phyloP scores from a whole-genome alignment of 2,113 vertebrate species.

The Holacanthus passer region DNA sequence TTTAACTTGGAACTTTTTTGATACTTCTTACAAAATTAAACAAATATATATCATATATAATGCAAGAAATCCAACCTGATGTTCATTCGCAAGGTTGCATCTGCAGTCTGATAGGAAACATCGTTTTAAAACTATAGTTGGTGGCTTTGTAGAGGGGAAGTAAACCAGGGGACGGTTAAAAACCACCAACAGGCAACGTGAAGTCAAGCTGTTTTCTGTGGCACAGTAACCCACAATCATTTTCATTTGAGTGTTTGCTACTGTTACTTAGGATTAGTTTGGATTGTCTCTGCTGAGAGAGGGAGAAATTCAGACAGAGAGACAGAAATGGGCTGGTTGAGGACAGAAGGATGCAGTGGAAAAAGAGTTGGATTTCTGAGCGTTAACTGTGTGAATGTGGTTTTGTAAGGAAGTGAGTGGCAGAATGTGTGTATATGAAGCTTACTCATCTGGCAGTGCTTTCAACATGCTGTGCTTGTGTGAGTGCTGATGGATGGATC shows the following conservation, averaged over 20 bases:
- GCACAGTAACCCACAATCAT: slow-evolving; percentile 20
- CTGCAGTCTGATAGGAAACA: not conserved
- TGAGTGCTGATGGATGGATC: slow-evolving; percentile 39
- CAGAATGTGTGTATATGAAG: not conserved
- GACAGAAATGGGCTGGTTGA: not conserved
- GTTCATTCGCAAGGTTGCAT: not conserved
- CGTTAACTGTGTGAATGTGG: not conserved
- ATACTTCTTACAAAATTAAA: not conserved
- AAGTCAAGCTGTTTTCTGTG: slow-evolving; percentile 15
- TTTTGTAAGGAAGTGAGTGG: not conserved
- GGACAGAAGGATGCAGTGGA: not conserved
- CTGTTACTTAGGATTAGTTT: not conserved
- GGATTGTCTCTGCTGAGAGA: not conserved
- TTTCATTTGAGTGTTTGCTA: not conserved
- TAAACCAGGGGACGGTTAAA: slow-evolving; percentile 24
- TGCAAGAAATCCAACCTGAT: not conserved
- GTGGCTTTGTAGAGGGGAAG: slow-evolving; percentile 45
- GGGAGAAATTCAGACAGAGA: not conserved
- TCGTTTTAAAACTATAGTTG: not conserved
- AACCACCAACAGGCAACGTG: slow-evolving; percentile 32
- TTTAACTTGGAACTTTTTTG: not conserved
- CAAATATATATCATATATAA: not conserved
- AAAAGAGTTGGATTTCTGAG: not conserved
- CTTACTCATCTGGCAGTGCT: not conserved
- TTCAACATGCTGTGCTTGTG: slow-evolving; percentile 3